Evolutionary conservation across 2,113 vertebrate genomes (phyloP), one percentile per base, ranked within the genome.

Genomic region (Erythrolamprus reginae): DNA sequence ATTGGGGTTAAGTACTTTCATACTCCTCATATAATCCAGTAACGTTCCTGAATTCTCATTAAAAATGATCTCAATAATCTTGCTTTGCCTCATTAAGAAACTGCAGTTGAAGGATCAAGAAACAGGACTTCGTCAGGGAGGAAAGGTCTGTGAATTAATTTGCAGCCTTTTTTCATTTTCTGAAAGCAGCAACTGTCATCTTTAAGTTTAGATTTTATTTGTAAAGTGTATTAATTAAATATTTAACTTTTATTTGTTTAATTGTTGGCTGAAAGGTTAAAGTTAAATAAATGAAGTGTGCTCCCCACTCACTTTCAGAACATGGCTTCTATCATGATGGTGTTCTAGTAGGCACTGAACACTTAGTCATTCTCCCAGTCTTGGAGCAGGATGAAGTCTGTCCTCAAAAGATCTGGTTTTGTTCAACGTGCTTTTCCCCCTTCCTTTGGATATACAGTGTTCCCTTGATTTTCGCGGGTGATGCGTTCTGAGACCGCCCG

Each of bases 11-110:
- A 88, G 24, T 88, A 88, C 58, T 91, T 84, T 91, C 90, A 91
- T 91, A 88, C 86, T 83, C 61, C 47, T 91, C 53, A 51, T 47
- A 86, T 88, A 88, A 91, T 87, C 86, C 53, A 50, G 45, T 61
- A 88, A 84, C 61, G 90, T 91, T 38, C 86, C 86, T 91, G 90
- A 91, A 91, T 91, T 91, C 90, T 91, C 90, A 91, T 91, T 91
- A 91, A 91, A 88, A 83, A 88, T 88, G 52, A 91, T 88, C 70
- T 91, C 86, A 77, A 91, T 82, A 91, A 91, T 61, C 86, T 91
- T 91, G 77, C 55, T 88, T 88, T 91, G 83, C 86, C 90, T 91
- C 86, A 91, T 91, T 91, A 91, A 91, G 90, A 88, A 88, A 84
- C 77, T 88, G 53, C n/a, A 48, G 83, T 84, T 88, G 82, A 53